Percentiles rank a stretch among this genome's conserved stretches.
Evolutionary conservation across 2,888 invertebrate genomes (phyloP).

Genomic region (Eupsilia transversa): DNA sequence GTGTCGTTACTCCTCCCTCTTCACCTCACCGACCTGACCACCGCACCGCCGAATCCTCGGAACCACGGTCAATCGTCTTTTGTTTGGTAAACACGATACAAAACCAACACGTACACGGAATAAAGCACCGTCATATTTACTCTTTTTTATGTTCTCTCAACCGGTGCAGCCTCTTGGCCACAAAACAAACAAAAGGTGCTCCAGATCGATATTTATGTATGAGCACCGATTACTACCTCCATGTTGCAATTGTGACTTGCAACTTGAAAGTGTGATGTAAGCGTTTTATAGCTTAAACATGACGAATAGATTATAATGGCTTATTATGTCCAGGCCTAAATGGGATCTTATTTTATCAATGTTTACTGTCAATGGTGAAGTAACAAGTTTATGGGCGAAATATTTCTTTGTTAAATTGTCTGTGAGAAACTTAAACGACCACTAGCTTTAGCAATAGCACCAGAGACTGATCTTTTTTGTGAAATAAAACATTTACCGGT

Average conservation of each 20-base stretch:
- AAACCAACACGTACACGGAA: conserved; percentile 83
- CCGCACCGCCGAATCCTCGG: conserved; percentile 69
- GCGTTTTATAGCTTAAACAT: conserved; percentile 59
- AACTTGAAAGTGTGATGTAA: conserved; percentile 61
- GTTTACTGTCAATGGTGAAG: conserved; percentile 49
- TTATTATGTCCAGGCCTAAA: conserved; percentile 56
- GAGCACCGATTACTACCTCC: conserved; percentile 52
- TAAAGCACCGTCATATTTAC: conserved; percentile 71
- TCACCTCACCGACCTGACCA: conserved; percentile 52
- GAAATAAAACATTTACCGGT: conserved; percentile 72
- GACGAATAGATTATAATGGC: conserved; percentile 56
- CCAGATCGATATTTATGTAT: conserved; percentile 66
- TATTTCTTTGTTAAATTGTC: conserved; percentile 53
- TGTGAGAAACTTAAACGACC: conserved; percentile 45
- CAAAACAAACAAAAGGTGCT: conserved; percentile 65
- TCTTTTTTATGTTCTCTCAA: conserved; percentile 72
- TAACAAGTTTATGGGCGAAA: conserved; percentile 45
- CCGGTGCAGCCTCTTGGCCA: conserved; percentile 38
- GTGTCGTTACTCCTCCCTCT: conserved; percentile 72
- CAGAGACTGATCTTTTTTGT: conserved; percentile 60
- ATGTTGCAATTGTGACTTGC: conserved; percentile 65
- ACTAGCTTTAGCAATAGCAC: conserved; percentile 64
- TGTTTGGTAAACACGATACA: conserved; percentile 86
- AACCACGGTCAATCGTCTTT: conserved; percentile 82
- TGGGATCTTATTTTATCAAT: conserved; percentile 58